Conservation (phyloP, 1,140 invertebrate genomes). For the Drosophila micromelanica region DNA sequence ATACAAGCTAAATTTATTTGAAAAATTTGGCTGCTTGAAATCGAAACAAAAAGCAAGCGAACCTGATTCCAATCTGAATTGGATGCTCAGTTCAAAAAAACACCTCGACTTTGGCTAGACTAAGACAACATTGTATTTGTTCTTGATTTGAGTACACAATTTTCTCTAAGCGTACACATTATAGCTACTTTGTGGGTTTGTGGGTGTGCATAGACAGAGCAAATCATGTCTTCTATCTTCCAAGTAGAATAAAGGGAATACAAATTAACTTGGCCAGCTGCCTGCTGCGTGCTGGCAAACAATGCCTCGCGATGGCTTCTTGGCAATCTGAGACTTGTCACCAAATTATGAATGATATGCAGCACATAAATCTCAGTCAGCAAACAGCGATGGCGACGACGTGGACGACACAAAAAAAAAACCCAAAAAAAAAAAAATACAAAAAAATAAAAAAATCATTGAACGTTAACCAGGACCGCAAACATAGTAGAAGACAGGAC, state of each 20-base stretch:
- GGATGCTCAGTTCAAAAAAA: no score
- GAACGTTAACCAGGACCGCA: conserved; percentile 52
- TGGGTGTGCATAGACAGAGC: conserved; percentile 9
- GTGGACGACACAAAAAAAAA: conserved; percentile 19
- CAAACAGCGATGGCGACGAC: conserved; percentile 66
- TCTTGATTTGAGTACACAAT: no score
- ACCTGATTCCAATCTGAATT: no score
- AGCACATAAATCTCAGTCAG: conserved; percentile 82
- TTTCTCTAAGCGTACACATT: not conserved
- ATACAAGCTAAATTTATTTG: no score
- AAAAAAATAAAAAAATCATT: conserved; percentile 5
- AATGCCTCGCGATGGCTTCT: conserved; percentile 38
- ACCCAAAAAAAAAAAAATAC: conserved; percentile 3
- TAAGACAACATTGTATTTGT: no score
- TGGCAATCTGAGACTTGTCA: conserved; percentile 79
- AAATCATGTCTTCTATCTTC: conserved; percentile 52
- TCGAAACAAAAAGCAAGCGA: no score
- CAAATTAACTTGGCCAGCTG: conserved; percentile 71
- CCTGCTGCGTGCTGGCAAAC: conserved; percentile 27
- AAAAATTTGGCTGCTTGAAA: no score
- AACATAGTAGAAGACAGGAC: not conserved
- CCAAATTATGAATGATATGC: conserved; percentile 83
- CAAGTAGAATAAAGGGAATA: conserved; percentile 77
- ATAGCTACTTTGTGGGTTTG: not conserved
- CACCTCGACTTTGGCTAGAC: no score